phyloP scores from a whole-genome alignment of 2,113 vertebrate genomes.

The Maccullochella peelii region DNA sequence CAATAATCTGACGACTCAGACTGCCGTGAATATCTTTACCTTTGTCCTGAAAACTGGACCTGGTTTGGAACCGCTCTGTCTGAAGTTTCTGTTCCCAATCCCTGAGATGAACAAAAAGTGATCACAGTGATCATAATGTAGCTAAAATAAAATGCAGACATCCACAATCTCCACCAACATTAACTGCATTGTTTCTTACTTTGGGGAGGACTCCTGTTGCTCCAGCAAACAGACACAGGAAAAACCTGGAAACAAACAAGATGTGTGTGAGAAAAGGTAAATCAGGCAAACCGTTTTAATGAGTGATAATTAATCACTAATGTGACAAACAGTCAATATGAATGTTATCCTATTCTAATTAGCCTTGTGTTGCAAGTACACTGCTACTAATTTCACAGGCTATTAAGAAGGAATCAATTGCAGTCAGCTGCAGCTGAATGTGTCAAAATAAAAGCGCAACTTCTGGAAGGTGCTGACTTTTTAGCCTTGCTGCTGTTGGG shows the following conservation, averaged over 20 bases:
- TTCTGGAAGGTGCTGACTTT: constrained; percentile 87
- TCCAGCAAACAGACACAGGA: constrained; percentile 95
- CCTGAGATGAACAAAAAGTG: constrained; percentile 78
- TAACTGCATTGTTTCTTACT: constrained; percentile 79
- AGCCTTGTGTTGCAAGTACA: constrained; percentile 2
- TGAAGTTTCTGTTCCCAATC: constrained; percentile 83
- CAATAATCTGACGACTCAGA: neutral
- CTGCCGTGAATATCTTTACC: constrained; percentile 78
- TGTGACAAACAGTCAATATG: constrained; percentile 24
- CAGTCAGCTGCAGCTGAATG: neutral
- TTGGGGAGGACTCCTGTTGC: constrained; percentile 88
- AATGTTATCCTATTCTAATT: constrained; percentile 28
- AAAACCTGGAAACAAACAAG: constrained; percentile 86
- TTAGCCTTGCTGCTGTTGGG: constrained; percentile 97
- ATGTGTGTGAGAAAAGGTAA: neutral
- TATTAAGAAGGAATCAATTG: constrained; percentile 33
- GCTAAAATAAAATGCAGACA: neutral
- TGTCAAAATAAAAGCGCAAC: constrained; percentile 37
- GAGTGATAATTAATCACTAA: constrained; percentile 15
- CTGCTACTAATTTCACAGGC: constrained; percentile 42
- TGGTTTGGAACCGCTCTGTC: constrained; percentile 79
- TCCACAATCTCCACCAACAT: neutral
- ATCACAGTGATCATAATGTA: neutral
- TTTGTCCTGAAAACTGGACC: constrained; percentile 88
- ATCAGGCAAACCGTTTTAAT: constrained; percentile 21